Evolutionary conservation across 37 sponge, comb jelly and placozoan genomes (phyloP).

Genomic region (Dysidea cf. avara): DNA sequence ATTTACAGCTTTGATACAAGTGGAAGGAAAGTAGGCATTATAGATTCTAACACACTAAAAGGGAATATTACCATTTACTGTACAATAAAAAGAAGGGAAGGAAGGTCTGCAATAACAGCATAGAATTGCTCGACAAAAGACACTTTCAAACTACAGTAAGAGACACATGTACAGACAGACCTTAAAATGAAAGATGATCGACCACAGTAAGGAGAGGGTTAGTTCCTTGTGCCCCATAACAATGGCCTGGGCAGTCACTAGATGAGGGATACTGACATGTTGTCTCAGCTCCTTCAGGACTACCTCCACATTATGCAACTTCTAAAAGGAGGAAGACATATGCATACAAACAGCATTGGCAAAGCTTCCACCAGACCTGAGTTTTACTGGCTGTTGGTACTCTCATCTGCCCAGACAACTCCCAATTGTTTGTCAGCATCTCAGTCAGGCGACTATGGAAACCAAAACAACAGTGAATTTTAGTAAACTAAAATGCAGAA

Average conservation of each 20-base stretch:
- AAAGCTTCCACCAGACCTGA: slow-evolving; percentile 40
- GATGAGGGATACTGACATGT: slow-evolving; percentile 37
- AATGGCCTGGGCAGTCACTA: slow-evolving; percentile 53
- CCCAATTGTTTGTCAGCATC: slow-evolving; percentile 76
- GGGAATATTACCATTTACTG: too few species aligned
- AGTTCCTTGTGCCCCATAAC: slow-evolving; percentile 90
- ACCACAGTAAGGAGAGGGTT: slow-evolving; percentile 89
- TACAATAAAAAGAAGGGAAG: background rate
- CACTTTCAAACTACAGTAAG: too few species aligned
- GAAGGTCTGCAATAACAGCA: background rate
- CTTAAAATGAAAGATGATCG: slow-evolving; percentile 88
- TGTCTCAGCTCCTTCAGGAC: slow-evolving; percentile 25
- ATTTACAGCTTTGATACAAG: too few species aligned
- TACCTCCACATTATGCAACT: slow-evolving; percentile 83
- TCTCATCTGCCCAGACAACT: slow-evolving; percentile 72
- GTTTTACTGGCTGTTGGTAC: slow-evolving; percentile 73
- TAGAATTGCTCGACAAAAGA: background rate
- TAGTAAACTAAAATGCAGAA: background rate
- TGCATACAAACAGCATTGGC: background rate
- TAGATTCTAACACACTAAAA: too few species aligned
- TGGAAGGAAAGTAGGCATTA: too few species aligned
- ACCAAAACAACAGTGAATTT: too few species aligned
- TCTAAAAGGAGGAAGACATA: slow-evolving; percentile 27
- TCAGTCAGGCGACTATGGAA: slow-evolving; percentile 68
- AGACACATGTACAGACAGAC: too few species aligned